Base-by-base conservation (phyloP, 2,888 invertebrate genomes). In the Alentia gelatinosa region DNA sequence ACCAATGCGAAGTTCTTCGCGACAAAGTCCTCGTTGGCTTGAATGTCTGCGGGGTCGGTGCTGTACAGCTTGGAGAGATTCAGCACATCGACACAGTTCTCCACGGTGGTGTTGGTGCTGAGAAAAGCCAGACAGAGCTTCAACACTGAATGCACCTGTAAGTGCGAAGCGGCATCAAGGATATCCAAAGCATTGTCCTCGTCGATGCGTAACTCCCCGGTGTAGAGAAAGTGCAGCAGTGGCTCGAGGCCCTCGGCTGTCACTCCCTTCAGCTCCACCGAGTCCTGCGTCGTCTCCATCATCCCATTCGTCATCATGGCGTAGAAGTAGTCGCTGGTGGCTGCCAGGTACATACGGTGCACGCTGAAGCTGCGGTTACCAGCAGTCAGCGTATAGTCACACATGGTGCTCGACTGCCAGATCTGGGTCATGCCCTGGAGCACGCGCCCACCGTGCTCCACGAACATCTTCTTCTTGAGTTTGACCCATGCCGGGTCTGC, bases 241-340 rank as follows among this genome's bases (percentile, higher is more conserved):
- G 86, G 86, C 15, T 94, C 94, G 15, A 94, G 92, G 35, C 94
- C 94, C 30, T 94, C 93, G 12, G 93, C 93, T 5, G 94, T 93
- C 0, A 94, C 93, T 50, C 93, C 95, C 92, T 95, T 95, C 50
- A 95, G 91, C 89, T 95, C 95, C 9, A 95, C 94, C 19, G 93
- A 93, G 91, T 95, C 94, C 92, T 95, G 94, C 89, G 94, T 94
- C 91, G 95, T 95, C 92, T 95, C 95, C 15, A 94, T 94, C 95
- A 95, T 95, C 86, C 94, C 93, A 15, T 95, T 94, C 19, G 94
- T 93, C 92, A 95, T 94, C 95, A 95, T 94, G 88, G 95, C 95
- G 39, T 94, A 92, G 93, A 95, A 95, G 91, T 95, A 95, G 91
- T 95, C 95, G 90, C 95, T 95, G 75, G 95, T 94, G n/a, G 95